phyloP scores from a whole-genome alignment of 2,113 vertebrate genomes.

The Dipodomys merriami region DNA sequence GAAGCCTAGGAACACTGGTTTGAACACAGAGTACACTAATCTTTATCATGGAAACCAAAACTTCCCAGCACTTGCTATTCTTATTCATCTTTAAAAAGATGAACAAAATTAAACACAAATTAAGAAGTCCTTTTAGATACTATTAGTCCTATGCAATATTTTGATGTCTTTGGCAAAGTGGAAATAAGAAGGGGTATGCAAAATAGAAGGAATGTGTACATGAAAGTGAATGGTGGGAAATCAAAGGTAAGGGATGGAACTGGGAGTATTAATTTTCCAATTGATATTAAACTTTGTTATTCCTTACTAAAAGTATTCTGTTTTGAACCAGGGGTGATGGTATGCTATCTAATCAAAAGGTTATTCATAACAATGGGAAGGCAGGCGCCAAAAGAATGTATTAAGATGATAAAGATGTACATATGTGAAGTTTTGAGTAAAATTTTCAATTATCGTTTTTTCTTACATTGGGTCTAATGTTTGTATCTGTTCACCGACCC shows the following conservation, averaged over 20 bases:
- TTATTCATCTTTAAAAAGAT: neutral
- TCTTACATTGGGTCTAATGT: no score
- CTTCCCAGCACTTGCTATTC: neutral
- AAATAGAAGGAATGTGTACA: accelerated
- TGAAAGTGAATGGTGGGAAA: neutral
- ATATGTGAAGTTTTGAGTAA: neutral
- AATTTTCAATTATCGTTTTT: neutral
- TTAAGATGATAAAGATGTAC: neutral
- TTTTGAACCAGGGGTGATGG: neutral
- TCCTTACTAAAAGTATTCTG: neutral
- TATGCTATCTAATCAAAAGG: neutral
- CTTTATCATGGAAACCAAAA: neutral
- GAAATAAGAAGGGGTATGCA: neutral
- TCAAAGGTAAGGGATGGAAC: neutral
- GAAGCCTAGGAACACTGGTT: neutral
- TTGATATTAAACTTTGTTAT: neutral
- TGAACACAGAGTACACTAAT: neutral
- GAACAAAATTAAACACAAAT: neutral
- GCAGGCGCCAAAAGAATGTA: neutral
- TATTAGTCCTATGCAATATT: neutral
- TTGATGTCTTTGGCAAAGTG: neutral
- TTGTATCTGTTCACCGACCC: no score
- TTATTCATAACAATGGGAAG: neutral
- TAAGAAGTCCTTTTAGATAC: neutral
- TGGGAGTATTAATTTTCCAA: neutral